These are phyloP conservation scores for Phoebastria nigripes DNA, from an alignment of 2,797 vertebrate genomes.

Conservation along the genomic window DNA sequence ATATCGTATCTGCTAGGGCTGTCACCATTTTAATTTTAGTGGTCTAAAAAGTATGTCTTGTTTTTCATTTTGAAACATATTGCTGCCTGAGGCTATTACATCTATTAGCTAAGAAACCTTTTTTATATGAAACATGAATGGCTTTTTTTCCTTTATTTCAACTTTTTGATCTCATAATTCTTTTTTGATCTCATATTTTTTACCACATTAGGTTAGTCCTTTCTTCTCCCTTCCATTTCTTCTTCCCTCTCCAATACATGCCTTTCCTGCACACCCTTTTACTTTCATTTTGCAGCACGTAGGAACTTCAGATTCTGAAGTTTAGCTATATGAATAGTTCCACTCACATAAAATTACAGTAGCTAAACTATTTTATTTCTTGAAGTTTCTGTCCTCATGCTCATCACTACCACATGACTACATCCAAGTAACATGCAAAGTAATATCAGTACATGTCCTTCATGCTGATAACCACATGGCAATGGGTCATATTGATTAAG, in stretches of 20 bases:
- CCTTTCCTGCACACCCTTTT: not conserved
- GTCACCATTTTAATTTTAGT: not conserved
- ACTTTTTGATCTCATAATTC: not conserved
- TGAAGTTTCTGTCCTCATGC: not conserved
- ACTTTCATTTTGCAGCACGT: not conserved
- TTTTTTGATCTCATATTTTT: not conserved
- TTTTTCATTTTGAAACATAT: not conserved
- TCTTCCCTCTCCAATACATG: not conserved
- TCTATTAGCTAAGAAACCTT: not conserved
- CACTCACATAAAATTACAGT: not conserved
- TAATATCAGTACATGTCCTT: not conserved
- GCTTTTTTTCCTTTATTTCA: not conserved
- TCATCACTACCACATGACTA: not conserved
- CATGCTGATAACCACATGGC: not conserved
- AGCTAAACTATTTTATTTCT: not conserved
- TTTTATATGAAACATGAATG: not conserved
- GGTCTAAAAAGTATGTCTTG: not conserved
- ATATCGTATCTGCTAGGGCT: not conserved
- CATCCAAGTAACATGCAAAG: not conserved
- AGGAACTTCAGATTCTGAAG: not conserved
- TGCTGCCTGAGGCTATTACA: not conserved
- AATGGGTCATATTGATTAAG: not conserved
- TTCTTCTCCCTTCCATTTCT: not conserved
- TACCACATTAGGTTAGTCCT: not conserved
- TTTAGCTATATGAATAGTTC: not conserved